Evolutionary conservation across 1,140 invertebrate species (phyloP).

Genomic region (Hesperophylax magnus): DNA sequence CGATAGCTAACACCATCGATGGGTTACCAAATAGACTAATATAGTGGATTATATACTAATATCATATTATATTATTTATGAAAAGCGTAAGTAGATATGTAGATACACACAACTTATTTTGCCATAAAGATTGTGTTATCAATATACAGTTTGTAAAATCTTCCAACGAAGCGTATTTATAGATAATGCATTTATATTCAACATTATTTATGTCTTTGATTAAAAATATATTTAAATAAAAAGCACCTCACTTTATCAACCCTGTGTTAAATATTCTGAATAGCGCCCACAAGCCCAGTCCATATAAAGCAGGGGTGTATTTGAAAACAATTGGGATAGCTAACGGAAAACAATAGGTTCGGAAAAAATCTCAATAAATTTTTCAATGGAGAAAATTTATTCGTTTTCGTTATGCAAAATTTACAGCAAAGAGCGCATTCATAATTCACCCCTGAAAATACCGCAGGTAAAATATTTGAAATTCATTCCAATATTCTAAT

Average conservation of each 20-base stretch:
- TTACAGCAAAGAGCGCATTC: constrained; percentile 1
- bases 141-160: too few species aligned
- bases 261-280: neutral
- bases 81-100: too few species aligned
- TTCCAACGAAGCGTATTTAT: too few species aligned
- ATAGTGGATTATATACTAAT: too few species aligned
- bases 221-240: too few species aligned
- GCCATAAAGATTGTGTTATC: too few species aligned
- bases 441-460: neutral
- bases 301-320: constrained; percentile 9
- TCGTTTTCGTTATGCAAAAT: constrained; percentile 22
- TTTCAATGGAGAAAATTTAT: constrained; percentile 33
- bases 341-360: constrained; percentile 20
- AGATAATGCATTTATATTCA: too few species aligned
- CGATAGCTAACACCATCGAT: too few species aligned
- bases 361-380: constrained; percentile 2
- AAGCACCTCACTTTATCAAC: neutral
- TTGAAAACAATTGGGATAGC: constrained; percentile 23
- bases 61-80: too few species aligned
- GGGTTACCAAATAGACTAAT: too few species aligned
- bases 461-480: neutral
- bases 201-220: too few species aligned
- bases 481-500: neutral
- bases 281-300: neutral
- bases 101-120: too few species aligned